Base-by-base conservation (phyloP, 92 coral and sea anemone genomes). In the Phenganax stokvisi region DNA sequence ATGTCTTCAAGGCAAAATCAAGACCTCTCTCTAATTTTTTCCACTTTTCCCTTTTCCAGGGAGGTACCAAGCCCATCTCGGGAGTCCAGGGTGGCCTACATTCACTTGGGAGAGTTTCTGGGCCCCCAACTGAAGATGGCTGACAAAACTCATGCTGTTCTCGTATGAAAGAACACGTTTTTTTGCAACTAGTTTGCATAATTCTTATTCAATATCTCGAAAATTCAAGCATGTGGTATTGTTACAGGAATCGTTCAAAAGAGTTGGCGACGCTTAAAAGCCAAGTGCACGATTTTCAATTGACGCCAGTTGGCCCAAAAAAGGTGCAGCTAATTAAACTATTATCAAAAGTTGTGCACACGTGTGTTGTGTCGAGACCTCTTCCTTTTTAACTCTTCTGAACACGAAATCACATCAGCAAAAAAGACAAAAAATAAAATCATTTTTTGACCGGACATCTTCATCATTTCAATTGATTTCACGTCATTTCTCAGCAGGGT, bases 141-240 rank as follows among this genome's bases (percentile, higher is more conserved):
- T 62, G 83, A 51, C 72, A 63, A n/a, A 64, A 28, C 74, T 79
- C 83, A 44, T 64, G 74, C 83, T 79, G 74, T 67, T 79, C 56
- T 51, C 0, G 47, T 79, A 79, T 79, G 83, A 79, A 79, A 79
- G 83, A 79, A 79, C 83, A 79, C 83, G 83, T 79, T 79, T 79
- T 79, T 71, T 51, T 53, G 15, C 68, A 64, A 79, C 83, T 79
- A 79, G 83, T 79, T 79, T 79, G 83, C 83, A 79, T 79, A 79
- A 79, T 79, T 79, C 74, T 63, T 64, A 79, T 79, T 79, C 83
- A 79, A 79, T 47, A 79, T 79, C 69, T 79, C 55, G 44, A 79
- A 63, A 79, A 29, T 79, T 79, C 51, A 79, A 79, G 83, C 83
- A 79, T 79, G 83, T 54, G 51, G 83, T 79, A 79, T 79, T 79